These are phyloP conservation scores for Myotis yumanensis DNA, from an alignment of 2,113 vertebrate genomes.

Conservation along the genomic window DNA sequence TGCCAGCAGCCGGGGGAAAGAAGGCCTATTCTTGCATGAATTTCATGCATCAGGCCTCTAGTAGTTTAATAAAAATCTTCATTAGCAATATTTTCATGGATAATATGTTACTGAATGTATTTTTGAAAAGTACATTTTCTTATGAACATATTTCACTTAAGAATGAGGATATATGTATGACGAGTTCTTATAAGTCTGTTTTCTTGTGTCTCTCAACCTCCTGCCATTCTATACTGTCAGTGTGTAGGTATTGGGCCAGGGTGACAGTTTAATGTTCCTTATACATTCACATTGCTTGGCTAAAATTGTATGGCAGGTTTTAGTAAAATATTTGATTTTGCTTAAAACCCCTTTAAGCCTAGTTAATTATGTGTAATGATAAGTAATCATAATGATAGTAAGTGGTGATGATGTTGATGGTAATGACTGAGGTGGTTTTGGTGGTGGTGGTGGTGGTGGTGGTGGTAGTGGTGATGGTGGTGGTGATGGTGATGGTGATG, in stretches of 20 bases:
- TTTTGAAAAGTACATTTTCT: not conserved
- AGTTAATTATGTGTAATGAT: not conserved
- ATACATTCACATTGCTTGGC: not conserved
- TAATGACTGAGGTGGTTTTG: not conserved
- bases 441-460: not conserved
- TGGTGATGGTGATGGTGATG: not conserved
- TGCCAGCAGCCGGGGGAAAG: no score
- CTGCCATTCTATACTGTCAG: not conserved
- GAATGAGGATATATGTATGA: not conserved
- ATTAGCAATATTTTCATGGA: not conserved
- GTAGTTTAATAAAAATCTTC: slow-evolving; percentile 5
- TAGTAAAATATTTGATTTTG: not conserved
- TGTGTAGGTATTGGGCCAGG: not conserved
- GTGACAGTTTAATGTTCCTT: not conserved
- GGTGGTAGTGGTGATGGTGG: no score
- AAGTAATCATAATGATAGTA: not conserved
- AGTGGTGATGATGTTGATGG: not conserved
- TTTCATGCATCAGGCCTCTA: no score
- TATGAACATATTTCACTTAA: not conserved
- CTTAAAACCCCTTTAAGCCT: not conserved
- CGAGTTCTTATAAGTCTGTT: not conserved
- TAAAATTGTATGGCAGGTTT: not conserved
- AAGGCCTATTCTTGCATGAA: no score
- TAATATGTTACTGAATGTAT: not conserved
- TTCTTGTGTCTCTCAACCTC: not conserved